Percentiles rank a stretch among this genome's conserved stretches.
Evolutionary conservation across 2,113 vertebrate species (phyloP).

Genomic region (Phrynosoma blainvillii): DNA sequence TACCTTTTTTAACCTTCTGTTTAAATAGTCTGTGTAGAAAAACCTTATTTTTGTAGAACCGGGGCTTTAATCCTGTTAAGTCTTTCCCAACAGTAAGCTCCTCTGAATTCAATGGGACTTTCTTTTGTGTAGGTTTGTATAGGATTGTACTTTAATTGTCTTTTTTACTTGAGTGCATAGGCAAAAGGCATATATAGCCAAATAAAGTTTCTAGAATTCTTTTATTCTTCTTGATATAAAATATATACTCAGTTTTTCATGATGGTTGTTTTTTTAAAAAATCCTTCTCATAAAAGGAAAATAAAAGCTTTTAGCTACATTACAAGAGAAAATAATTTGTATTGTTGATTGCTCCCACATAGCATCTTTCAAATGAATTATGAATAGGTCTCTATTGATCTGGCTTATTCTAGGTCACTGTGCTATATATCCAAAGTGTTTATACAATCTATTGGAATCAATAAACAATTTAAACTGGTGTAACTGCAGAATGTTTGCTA

Average conservation of each 20-base stretch:
- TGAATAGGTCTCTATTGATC: constrained; percentile 70
- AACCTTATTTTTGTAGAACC: constrained; percentile 50
- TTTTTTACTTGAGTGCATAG: constrained; percentile 43
- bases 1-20: constrained; percentile 28
- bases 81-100: not conserved
- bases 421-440: constrained; percentile 76
- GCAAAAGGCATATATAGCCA: constrained; percentile 41
- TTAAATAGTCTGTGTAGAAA: constrained; percentile 38
- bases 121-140: not conserved
- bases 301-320: constrained; percentile 66
- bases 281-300: constrained; percentile 59
- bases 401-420: constrained; percentile 73
- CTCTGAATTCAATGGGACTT: not conserved
- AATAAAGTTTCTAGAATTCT: constrained; percentile 32
- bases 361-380: constrained; percentile 77
- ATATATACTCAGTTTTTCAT: constrained; percentile 34
- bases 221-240: not conserved
- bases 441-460: constrained; percentile 90
- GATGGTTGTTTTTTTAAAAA: constrained; percentile 36
- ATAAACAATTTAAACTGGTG: constrained; percentile 91
- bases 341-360: constrained; percentile 58
- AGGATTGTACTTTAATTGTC: constrained; percentile 14
- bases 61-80: not conserved
- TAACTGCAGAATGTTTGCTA: constrained; percentile 72
- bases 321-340: constrained; percentile 67